phyloP scores from a whole-genome alignment of 1,140 invertebrate genomes.

The Saccostrea echinata region DNA sequence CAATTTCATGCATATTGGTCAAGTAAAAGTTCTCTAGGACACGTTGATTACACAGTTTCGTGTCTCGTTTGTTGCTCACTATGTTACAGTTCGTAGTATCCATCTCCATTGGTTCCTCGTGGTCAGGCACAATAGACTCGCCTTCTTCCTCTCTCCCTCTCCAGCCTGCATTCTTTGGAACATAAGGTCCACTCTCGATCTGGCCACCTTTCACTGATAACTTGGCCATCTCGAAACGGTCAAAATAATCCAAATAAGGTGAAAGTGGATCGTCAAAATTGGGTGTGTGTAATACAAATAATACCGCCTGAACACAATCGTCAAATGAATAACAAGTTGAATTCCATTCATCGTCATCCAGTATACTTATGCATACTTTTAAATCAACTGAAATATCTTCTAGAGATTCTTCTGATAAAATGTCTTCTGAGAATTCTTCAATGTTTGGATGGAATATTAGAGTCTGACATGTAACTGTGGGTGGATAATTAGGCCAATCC shows the following conservation, averaged over 20 bases:
- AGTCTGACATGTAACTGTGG: neutral
- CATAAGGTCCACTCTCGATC: neutral
- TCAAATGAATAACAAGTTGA: neutral
- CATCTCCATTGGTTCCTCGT: neutral
- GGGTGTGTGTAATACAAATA: neutral
- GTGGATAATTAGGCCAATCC: neutral
- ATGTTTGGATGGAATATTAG: neutral
- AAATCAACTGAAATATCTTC: neutral
- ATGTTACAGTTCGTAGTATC: neutral
- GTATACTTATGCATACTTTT: neutral
- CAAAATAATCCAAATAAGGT: neutral
- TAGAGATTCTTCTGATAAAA: neutral
- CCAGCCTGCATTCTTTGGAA: neutral
- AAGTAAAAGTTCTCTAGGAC: neutral
- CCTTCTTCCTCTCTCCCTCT: neutral
- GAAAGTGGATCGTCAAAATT: neutral
- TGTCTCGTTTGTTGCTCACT: neutral
- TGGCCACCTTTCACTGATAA: neutral
- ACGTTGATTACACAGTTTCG: neutral
- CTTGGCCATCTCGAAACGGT: neutral
- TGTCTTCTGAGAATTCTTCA: neutral
- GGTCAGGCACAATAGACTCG: neutral
- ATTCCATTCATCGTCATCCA: neutral
- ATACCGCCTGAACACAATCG: neutral
- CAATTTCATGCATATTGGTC: neutral